phyloP scores from a whole-genome alignment of 2,797 vertebrate genomes.

The Mus spretus region DNA sequence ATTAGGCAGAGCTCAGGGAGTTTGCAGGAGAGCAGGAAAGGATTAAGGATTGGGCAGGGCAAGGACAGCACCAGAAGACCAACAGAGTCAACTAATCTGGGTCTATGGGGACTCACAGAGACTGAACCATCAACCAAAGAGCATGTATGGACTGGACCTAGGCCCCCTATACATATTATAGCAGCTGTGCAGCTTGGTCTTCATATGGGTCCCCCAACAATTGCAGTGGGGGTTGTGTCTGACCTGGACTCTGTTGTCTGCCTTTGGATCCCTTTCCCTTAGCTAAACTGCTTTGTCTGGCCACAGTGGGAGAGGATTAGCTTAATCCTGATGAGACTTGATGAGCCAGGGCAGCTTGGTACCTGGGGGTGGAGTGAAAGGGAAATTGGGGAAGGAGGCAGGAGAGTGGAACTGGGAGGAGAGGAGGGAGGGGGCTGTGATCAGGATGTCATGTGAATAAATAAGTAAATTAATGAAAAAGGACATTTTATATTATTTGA shows the following conservation, averaged over 20 bases:
- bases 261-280: neutral
- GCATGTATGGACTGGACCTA: neutral
- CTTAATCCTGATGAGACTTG: neutral
- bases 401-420: neutral
- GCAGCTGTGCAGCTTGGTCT: neutral
- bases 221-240: neutral
- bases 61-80: neutral
- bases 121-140: neutral
- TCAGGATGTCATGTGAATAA: neutral
- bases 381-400: neutral
- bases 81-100: neutral
- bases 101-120: neutral
- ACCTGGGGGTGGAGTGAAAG: neutral
- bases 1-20: neutral
- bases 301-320: neutral
- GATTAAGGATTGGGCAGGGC: neutral
- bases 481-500: too few relatives aligned
- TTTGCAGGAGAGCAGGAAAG: neutral
- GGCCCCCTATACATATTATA: neutral
- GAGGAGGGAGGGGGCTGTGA: neutral
- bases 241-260: neutral
- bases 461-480: neutral
- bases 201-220: neutral
- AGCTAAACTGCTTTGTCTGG: neutral
- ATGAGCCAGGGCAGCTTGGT: neutral